Evolutionary conservation across 2,113 vertebrate species (phyloP), one percentile per base, ranked within the genome.

Genomic region (Mellivora capensis): DNA sequence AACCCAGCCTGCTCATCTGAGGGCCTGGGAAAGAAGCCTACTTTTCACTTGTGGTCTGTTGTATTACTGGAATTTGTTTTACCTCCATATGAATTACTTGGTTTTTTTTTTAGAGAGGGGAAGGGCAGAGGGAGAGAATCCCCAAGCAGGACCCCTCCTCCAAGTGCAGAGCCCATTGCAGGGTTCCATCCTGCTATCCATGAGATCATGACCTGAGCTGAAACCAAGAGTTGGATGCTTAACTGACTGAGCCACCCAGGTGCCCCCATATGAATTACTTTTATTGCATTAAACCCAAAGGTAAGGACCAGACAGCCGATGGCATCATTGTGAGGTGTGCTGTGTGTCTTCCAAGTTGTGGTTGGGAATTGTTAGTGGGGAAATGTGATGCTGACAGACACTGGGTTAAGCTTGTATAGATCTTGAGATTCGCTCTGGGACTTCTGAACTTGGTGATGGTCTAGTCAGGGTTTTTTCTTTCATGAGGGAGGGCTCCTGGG

Each of bases 401-500:
- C 87, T 76, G 54, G 18, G 2, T 71, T 31, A 37, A 54, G 62
- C 44, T 12, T 62, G n/a, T 21, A 0, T 9, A 54, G 20, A 37
- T 34, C 42, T 34, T 94, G 49, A 2, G 1, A 27, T 52, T 57
- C 54, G 59, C 27, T 87, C 61, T 69, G 49, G 39, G 47, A n/a
- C 18, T 31, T 94, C 61, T 84, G 54, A 61, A 67, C 47, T 87
- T 25, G 20, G 39, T 69, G 39, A 76, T 76, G 49, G 25, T 87
- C 71, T 94, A 13, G 13, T 87, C 25, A 37, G 17, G 21, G 6
- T 0, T 82, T 94, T 92, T 87, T 14, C n/a, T 37, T 77, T 31
- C 3, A 39, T 2, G 87, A 96, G 82, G 77, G 85, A 97, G 98
- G 96, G 95, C 96, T 98, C 44, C 97, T 98, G 97, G 97, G 98